A percentile compares a stretch with the other conserved stretches of the same genome.
Evolutionary conservation across 2,113 vertebrate species (phyloP).

Genomic region (Dicrurus megarhynchus): DNA sequence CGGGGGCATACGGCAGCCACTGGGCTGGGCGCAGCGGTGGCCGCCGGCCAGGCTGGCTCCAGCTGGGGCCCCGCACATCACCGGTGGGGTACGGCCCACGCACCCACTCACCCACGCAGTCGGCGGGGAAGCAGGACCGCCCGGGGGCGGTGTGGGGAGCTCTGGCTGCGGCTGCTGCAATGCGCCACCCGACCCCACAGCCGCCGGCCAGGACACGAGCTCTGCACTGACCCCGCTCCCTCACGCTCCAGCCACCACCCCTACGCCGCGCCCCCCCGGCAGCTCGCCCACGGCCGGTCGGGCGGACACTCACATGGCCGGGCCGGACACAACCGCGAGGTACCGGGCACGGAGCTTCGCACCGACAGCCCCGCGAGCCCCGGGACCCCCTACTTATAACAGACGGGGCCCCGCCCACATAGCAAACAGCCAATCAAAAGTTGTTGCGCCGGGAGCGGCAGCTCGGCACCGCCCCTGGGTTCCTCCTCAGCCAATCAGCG

Average conservation of each 20-base stretch:
- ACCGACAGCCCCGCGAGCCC: accelerated
- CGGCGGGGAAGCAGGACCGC: background rate
- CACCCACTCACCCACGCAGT: background rate
- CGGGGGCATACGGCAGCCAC: background rate
- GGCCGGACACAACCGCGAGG: accelerated
- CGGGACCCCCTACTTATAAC: accelerated
- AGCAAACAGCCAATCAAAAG: background rate
- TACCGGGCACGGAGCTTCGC: accelerated
- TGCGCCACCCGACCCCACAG: background rate
- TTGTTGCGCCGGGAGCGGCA: accelerated
- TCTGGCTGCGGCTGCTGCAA: background rate
- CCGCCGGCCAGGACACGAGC: background rate
- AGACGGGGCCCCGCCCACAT: background rate
- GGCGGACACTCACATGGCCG: background rate
- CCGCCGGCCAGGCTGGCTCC: background rate
- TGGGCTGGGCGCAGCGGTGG: background rate
- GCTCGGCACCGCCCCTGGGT: accelerated
- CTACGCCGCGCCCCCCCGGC: background rate
- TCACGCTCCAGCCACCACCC: background rate
- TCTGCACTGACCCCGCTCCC: background rate
- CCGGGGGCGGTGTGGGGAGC: background rate
- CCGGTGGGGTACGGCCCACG: background rate
- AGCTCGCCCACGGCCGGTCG: accelerated
- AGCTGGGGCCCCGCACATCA: background rate
- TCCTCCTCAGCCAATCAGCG: background rate